phyloP scores from a whole-genome alignment of 2,888 invertebrate species.

The Polydesmus complanatus region DNA sequence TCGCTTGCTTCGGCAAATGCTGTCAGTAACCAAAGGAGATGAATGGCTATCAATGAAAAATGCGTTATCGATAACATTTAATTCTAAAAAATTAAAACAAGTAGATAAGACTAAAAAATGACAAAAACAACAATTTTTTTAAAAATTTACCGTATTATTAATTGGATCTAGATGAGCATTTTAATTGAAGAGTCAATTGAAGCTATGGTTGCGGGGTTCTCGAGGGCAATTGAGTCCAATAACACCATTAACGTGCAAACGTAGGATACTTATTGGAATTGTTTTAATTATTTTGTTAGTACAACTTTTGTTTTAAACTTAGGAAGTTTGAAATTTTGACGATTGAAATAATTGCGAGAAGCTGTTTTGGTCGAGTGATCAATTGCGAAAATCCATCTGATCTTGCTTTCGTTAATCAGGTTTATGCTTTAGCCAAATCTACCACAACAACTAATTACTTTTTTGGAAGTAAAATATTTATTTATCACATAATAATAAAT shows the following conservation, averaged over 20 bases:
- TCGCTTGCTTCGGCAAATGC: neutral
- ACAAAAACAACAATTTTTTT: neutral
- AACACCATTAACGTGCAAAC: neutral
- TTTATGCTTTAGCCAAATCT: neutral
- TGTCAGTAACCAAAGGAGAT: conserved; percentile 4
- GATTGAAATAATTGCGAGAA: neutral
- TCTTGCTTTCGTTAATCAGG: neutral
- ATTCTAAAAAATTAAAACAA: conserved; percentile 8
- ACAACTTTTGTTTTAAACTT: neutral
- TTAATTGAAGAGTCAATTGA: neutral
- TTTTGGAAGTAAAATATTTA: no score
- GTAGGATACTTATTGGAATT: neutral
- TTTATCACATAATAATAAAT: no score
- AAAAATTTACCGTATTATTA: no score
- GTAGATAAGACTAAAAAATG: neutral
- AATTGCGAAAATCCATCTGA: neutral
- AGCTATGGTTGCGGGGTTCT: neutral
- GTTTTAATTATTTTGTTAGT: neutral
- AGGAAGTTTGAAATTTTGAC: neutral
- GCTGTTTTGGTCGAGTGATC: neutral
- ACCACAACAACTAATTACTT: no score
- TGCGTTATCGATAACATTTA: conserved; percentile 6
- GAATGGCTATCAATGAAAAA: conserved; percentile 7
- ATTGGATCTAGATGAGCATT: conserved; percentile 3
- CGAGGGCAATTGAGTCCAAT: neutral